Conservation (phyloP, 2,113 vertebrate species). For the Propithecus coquereli region DNA sequence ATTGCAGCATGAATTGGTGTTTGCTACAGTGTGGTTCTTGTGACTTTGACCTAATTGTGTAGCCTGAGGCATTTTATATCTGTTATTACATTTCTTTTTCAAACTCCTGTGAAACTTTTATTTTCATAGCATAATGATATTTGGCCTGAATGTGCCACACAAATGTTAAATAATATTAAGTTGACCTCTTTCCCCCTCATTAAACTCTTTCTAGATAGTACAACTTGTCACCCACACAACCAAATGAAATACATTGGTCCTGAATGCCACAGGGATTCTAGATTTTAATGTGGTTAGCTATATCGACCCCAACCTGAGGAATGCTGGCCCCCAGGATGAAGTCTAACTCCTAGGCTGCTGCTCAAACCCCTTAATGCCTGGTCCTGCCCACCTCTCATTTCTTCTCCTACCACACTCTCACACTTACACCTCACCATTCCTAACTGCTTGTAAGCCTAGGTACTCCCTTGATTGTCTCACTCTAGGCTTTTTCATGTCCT, state of each 20-base stretch:
- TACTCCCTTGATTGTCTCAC: not conserved
- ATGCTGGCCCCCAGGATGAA: not conserved
- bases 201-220: not conserved
- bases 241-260: not conserved
- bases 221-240: not conserved
- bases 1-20: not conserved
- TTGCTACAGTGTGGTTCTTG: not conserved
- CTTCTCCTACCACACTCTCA: not conserved
- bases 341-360: not conserved
- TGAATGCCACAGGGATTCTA: not conserved
- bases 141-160: not conserved
- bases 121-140: not conserved
- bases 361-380: not conserved
- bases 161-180: not conserved
- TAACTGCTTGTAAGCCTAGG: not conserved
- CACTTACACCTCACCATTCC: not conserved
- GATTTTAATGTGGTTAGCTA: not conserved
- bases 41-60: not conserved
- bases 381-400: not conserved
- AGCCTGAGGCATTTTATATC: not conserved
- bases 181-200: not conserved
- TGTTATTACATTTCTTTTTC: not conserved
- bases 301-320: not conserved
- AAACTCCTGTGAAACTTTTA: not conserved
- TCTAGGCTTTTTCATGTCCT: not conserved